Base-by-base conservation (phyloP, 2,888 invertebrate genomes). In the Micoletzkya japonica region DNA sequence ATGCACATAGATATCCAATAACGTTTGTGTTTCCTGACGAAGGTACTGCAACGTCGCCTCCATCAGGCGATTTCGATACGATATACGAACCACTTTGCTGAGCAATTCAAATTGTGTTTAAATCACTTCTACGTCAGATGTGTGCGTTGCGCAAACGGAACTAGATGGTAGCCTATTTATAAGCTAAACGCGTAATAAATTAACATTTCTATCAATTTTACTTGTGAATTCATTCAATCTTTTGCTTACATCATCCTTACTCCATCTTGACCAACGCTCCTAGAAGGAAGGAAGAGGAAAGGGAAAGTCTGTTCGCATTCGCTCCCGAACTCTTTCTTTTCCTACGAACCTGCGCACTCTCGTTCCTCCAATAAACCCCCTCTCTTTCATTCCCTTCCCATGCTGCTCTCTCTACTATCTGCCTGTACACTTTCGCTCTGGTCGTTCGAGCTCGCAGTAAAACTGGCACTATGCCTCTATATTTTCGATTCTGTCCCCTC, bases 1-100 rank as follows among this genome's bases (percentile, higher is more conserved):
- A 63, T 32, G 32, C 49, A 63, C 63, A 63, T 14, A 64, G 37
- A 20, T 24, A 64, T 52, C 64, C 64, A 24, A 64, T 64, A 36
- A 17, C 20, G 2, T 14, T 26, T n/a, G 24, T 52, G n/a, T 64
- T 64, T 64, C 64, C 52, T 24, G 64, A 64, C 14, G 34, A 20
- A 26, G 64, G 52, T 24, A 54, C 28, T 4, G 54, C 64, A 1
- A 49, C 32, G 1, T 2, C 39, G 20, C 34, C 54, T 34, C 32
- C 49, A 2, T 61, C 36, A n/a, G 20, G n/a, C 30, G 30, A 32
- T 44, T 49, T 49, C 2, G 30, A 30, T 4, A 44, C 61, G 6
- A 30, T 4, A 10, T 61, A 61, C n/a, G 61, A 4, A 10, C 61
- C 61, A 49, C 44, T 49, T 61, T 49, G 39, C 60, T 60, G 14